These are phyloP conservation scores for Forbesichthys papilliferus DNA, from an alignment of 2,113 vertebrate genomes.

Conservation along the genomic window DNA sequence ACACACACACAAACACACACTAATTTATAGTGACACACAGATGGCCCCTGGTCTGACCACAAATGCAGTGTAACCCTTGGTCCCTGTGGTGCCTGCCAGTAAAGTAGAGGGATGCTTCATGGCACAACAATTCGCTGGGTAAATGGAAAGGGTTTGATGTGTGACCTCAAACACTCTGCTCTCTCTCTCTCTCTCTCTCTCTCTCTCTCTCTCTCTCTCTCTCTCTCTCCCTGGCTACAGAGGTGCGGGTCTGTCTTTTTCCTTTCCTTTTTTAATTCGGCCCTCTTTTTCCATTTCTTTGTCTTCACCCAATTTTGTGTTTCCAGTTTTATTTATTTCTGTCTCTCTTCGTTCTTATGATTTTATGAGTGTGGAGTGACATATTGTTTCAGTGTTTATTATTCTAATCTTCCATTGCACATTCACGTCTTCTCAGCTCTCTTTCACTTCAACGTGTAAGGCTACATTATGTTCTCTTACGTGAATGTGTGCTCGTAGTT, in stretches of 20 bases:
- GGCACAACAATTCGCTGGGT: slow-evolving; percentile 80
- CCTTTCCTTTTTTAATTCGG: not conserved
- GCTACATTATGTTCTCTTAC: too few relatives aligned
- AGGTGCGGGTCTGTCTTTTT: not conserved
- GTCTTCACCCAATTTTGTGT: not conserved
- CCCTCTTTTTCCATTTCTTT: slow-evolving; percentile 1
- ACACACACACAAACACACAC: slow-evolving; percentile 34
- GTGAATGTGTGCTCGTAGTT: too few relatives aligned
- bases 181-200: slow-evolving; percentile 5
- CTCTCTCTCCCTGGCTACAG: slow-evolving; percentile 6
- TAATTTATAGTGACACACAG: slow-evolving; percentile 74
- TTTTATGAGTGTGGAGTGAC: not conserved
- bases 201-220: slow-evolving; percentile 16
- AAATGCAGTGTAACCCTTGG: slow-evolving; percentile 76
- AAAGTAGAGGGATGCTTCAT: slow-evolving; percentile 80
- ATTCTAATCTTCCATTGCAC: too few relatives aligned
- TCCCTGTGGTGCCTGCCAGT: slow-evolving; percentile 80
- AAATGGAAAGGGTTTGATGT: slow-evolving; percentile 77
- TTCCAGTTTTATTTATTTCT: not conserved
- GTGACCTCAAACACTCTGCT: slow-evolving; percentile 72
- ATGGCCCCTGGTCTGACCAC: slow-evolving; percentile 73
- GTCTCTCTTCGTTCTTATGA: not conserved
- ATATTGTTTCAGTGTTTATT: slow-evolving; percentile 8
- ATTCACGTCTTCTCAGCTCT: not conserved
- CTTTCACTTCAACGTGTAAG: not conserved